Conservation (phyloP, 92 coral and sea anemone species). For the Paragorgia papillata region DNA sequence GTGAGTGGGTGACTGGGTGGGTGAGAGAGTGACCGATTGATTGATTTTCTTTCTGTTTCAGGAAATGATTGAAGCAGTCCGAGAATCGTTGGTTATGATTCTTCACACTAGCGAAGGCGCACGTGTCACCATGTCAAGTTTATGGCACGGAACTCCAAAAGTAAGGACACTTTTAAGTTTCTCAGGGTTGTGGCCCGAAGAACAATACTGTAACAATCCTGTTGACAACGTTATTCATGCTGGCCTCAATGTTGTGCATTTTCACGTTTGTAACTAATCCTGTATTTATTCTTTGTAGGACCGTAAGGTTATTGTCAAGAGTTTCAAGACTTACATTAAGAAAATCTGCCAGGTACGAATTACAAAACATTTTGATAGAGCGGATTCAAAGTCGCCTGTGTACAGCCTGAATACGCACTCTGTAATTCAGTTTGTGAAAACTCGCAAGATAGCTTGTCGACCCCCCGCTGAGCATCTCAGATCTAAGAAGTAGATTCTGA, state of each 20-base stretch:
- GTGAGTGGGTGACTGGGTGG: too few species aligned
- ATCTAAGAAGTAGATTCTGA: too few species aligned
- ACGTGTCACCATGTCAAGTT: conserved; percentile 84
- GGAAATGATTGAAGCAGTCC: conserved; percentile 90
- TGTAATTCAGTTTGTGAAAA: too few species aligned
- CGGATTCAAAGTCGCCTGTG: too few species aligned
- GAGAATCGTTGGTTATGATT: conserved; percentile 75
- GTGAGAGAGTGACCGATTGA: too few species aligned
- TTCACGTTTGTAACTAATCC: too few species aligned
- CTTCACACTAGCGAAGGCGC: conserved; percentile 97
- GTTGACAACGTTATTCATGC: too few species aligned
- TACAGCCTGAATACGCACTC: too few species aligned
- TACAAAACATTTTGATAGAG: too few species aligned
- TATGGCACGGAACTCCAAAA: conserved; percentile 91
- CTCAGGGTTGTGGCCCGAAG: neutral
- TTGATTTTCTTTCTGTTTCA: conserved; percentile 25
- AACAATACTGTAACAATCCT: neutral
- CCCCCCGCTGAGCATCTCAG: too few species aligned
- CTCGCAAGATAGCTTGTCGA: too few species aligned
- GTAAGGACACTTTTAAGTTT: conserved; percentile 37
- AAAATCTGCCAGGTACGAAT: conserved; percentile 85
- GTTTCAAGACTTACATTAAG: conserved; percentile 75
- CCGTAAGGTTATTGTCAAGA: conserved; percentile 84
- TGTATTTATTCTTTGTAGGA: conserved; percentile 52
- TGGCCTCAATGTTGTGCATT: too few species aligned